Conservation (phyloP, 2,113 vertebrate genomes). For the Oncorhynchus mykiss region DNA sequence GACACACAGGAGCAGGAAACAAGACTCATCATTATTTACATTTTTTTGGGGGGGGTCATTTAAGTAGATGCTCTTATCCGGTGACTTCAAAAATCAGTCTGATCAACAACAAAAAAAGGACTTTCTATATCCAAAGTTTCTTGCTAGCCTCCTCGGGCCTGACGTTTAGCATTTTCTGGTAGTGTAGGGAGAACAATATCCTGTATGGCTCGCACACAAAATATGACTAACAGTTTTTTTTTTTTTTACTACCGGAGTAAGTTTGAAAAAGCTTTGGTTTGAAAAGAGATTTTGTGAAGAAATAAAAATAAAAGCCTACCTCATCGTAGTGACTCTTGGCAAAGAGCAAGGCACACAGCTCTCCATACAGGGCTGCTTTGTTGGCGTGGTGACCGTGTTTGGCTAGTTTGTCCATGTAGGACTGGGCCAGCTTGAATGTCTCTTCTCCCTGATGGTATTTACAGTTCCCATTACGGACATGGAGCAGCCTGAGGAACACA, state of each 20-base stretch:
- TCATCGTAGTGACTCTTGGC: conserved; percentile 99
- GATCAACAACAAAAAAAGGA: not conserved
- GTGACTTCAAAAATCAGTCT: not conserved
- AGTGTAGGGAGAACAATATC: too few relatives aligned
- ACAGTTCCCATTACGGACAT: conserved; percentile 96
- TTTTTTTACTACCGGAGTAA: too few relatives aligned
- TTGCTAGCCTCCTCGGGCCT: too few relatives aligned
- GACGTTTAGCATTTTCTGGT: too few relatives aligned
- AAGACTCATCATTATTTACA: too few relatives aligned
- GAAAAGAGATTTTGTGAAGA: too few relatives aligned
- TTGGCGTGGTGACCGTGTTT: conserved; percentile 96
- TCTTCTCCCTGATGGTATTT: conserved; percentile 98
- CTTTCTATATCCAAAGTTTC: not conserved
- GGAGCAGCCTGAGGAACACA: conserved; percentile 82
- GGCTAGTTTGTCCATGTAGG: conserved; percentile 95
- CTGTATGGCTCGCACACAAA: too few relatives aligned
- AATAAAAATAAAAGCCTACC: conserved; percentile 61
- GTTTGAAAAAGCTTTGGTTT: too few relatives aligned
- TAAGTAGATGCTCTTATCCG: too few relatives aligned
- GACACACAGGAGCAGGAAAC: not conserved
- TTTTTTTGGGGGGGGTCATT: too few relatives aligned
- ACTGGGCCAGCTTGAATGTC: conserved; percentile 95
- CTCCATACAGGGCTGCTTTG: conserved; percentile 95
- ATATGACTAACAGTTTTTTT: too few relatives aligned
- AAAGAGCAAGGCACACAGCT: conserved; percentile 94